Evolutionary conservation across 2,113 vertebrate genomes (phyloP), one percentile per base, ranked within the genome.

Genomic region (Larimichthys polyactis): DNA sequence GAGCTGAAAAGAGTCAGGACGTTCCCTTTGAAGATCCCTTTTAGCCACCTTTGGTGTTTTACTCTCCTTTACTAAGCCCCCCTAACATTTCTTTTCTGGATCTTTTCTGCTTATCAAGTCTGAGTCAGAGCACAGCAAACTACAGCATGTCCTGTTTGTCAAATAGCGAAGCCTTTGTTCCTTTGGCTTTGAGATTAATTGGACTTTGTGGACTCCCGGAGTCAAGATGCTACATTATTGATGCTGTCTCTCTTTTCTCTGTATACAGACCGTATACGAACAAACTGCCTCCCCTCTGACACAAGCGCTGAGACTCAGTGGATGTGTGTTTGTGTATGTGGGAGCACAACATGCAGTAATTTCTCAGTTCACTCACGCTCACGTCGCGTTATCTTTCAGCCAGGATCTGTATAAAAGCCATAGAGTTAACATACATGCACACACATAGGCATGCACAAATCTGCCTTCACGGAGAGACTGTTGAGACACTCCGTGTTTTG

Each of bases 141-240:
- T 92, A 92, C 91, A 91, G 90, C 90, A 90, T 91, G 94, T 92
- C 87, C 93, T 94, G 91, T 95, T 95, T 95, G 93, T 95, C 94
- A 95, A 94, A 94, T 90, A 92, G 91, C 88, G 57, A 86, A 89
- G 83, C 86, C 92, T 95, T 94, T 95, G 93, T 95, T 94, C 92
- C 90, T 88, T 83, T 83, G 90, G 89, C 91, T 94, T 94, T 94
- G 92, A 95, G 93, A 94, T 93, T 96, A 96, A 96, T 96, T 95
- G 94, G 95, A 91, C 92, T 94, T 93, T 93, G 90, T 95, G 93
- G 93, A 94, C 94, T 92, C 90, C 91, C 72, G 83, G 91, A 92
- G 93, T 82, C 81, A 89, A 90, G 89, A 93, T 87, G 80, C 86
- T 95, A 89, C 93, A 95, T 95, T 95, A 95, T 95, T 95, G 94